Conservation (phyloP, 1,140 invertebrate species). For the Araneus ventricosus region DNA sequence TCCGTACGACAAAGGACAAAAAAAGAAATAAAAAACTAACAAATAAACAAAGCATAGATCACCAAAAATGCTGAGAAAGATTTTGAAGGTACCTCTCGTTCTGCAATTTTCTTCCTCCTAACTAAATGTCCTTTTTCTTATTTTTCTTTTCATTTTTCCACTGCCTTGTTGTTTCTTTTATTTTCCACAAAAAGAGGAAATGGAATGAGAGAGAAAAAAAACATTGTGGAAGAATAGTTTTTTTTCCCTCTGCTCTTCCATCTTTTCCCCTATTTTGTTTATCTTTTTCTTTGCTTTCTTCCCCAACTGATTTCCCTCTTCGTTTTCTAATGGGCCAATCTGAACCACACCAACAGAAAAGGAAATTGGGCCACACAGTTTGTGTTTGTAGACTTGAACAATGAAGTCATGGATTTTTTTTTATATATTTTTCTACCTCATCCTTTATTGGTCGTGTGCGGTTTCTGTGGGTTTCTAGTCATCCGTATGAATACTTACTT, state of each 20-base stretch:
- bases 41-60: slow-evolving; percentile 49
- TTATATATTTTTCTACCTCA: neutral
- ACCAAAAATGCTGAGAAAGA: slow-evolving; percentile 53
- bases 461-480: neutral
- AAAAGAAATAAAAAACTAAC: slow-evolving; percentile 53
- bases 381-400: slow-evolving; percentile 67
- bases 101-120: slow-evolving; percentile 67
- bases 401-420: slow-evolving; percentile 52
- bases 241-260: neutral
- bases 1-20: slow-evolving; percentile 32
- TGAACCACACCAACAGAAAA: slow-evolving; percentile 38
- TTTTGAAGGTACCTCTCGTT: slow-evolving; percentile 61
- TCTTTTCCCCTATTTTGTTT: slow-evolving; percentile 50
- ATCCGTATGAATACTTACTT: neutral
- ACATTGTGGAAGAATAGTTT: neutral
- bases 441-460: neutral
- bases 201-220: slow-evolving; percentile 9
- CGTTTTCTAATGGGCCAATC: slow-evolving; percentile 69
- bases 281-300: slow-evolving; percentile 53
- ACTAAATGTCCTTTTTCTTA: slow-evolving; percentile 61
- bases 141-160: neutral
- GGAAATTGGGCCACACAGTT: slow-evolving; percentile 64
- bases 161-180: slow-evolving; percentile 34
- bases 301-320: slow-evolving; percentile 68
- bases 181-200: slow-evolving; percentile 53